A percentile compares a stretch with the other conserved stretches of the same genome.
Conservation (phyloP, 2,113 vertebrate genomes). For the Mesocricetus auratus region DNA sequence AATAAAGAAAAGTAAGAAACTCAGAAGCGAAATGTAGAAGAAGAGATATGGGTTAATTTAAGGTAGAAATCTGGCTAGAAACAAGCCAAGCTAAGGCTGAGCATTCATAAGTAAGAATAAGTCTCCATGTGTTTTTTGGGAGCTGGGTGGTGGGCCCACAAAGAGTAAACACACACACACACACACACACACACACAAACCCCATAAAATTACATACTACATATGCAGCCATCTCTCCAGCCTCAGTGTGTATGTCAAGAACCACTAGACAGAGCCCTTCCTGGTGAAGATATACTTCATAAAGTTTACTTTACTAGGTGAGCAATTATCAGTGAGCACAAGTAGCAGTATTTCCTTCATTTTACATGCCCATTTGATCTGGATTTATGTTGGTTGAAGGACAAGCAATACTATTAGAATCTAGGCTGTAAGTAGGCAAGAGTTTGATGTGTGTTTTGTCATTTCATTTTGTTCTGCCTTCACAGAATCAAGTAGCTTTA, state of each 20-base stretch:
- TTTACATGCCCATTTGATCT: not conserved
- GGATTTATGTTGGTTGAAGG: conserved; percentile 59
- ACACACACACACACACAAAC: too few species aligned
- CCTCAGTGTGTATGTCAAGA: not conserved
- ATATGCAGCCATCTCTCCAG: not conserved
- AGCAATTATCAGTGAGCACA: not conserved
- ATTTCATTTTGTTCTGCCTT: conserved; percentile 28
- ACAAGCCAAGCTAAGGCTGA: not conserved
- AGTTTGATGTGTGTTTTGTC: conserved; percentile 32
- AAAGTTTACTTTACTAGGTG: not conserved
- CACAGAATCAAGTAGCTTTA: conserved; percentile 49
- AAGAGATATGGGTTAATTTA: not conserved
- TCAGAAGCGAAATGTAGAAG: not conserved
- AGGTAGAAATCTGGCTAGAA: not conserved
- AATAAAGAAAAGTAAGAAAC: not conserved
- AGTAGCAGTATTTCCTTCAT: not conserved
- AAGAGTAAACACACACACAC: not conserved
- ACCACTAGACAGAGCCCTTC: not conserved
- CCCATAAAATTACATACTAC: too few species aligned
- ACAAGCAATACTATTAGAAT: conserved; percentile 20
- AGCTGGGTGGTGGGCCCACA: not conserved
- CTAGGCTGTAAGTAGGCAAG: conserved; percentile 1
- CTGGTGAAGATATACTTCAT: not conserved
- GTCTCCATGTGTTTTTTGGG: not conserved
- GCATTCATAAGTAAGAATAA: not conserved